phyloP scores from a whole-genome alignment of 2,797 vertebrate species.

The Phoxinus dragarum region DNA sequence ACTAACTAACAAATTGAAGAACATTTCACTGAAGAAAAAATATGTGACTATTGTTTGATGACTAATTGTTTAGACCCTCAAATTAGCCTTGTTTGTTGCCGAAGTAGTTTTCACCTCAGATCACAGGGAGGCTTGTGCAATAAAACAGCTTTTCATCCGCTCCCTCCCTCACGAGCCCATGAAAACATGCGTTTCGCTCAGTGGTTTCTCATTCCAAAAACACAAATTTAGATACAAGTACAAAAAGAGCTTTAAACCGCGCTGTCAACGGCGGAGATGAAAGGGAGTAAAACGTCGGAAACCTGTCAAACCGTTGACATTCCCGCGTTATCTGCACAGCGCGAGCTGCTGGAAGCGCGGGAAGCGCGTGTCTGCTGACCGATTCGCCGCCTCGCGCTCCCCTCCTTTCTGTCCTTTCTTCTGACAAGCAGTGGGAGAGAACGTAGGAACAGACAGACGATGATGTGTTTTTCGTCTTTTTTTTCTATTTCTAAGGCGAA shows the following conservation, averaged over 20 bases:
- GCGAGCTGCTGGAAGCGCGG: constrained; percentile 41
- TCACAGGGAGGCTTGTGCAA: constrained; percentile 27
- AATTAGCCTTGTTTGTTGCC: constrained; percentile 7
- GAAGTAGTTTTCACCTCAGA: constrained; percentile 35
- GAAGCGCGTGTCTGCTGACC: constrained; percentile 36
- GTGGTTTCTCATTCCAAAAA: constrained; percentile 48
- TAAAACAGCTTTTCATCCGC: constrained; percentile 36
- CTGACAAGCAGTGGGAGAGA: constrained; percentile 52
- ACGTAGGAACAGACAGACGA: constrained; percentile 23
- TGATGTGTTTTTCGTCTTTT: constrained; percentile 31
- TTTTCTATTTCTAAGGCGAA: constrained; percentile 39
- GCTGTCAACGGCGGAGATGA: constrained; percentile 57
- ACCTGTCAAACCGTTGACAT: constrained; percentile 60
- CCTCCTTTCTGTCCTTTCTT: constrained; percentile 56
- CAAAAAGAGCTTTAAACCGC: constrained; percentile 56
- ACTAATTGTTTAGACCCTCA: constrained; percentile 1
- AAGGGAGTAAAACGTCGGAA: constrained; percentile 50
- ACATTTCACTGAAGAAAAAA: background rate
- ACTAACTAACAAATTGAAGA: background rate
- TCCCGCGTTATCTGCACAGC: constrained; percentile 56
- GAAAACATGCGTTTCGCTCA: constrained; percentile 33
- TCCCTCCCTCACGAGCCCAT: constrained; percentile 20
- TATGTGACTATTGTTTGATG: background rate
- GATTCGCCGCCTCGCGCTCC: constrained; percentile 34
- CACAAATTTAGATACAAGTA: constrained; percentile 60